These are phyloP conservation scores for Melieria picta DNA, from an alignment of 2,888 invertebrate genomes.

Conservation along the genomic window DNA sequence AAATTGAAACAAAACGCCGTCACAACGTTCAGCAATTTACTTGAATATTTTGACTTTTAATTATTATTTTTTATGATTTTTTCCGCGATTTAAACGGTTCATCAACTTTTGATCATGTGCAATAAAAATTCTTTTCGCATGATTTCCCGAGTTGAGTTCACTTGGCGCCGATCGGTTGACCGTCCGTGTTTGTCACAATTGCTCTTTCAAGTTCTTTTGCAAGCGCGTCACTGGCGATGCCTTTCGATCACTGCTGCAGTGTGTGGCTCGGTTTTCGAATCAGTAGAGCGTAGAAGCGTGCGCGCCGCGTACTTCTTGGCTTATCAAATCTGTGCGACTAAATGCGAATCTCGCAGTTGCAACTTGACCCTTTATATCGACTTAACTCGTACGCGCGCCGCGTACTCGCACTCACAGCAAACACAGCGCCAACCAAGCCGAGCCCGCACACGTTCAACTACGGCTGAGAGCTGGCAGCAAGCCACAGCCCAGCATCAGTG, in stretches of 20 bases:
- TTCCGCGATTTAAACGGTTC: too few species aligned
- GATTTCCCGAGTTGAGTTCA: too few species aligned
- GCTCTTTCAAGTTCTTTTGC: too few species aligned
- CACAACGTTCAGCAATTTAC: not conserved
- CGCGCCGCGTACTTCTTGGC: slow-evolving; percentile 53
- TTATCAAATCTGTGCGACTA: slow-evolving; percentile 56
- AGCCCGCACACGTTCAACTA: slow-evolving; percentile 6
- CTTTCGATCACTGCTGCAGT: too few species aligned
- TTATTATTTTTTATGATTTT: not conserved
- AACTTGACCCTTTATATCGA: slow-evolving; percentile 57
- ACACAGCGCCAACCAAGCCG: not conserved
- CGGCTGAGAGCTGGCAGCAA: not conserved
- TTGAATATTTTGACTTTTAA: not conserved
- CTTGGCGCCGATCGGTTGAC: too few species aligned
- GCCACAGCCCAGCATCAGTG: slow-evolving; percentile 12
- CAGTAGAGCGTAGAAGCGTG: not conserved
- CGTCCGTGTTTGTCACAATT: too few species aligned
- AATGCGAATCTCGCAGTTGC: slow-evolving; percentile 52
- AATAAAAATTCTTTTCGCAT: too few species aligned
- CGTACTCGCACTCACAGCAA: slow-evolving; percentile 1
- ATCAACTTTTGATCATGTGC: too few species aligned
- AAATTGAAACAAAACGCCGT: too few species aligned
- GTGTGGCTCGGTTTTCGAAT: too few species aligned
- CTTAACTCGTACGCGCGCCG: slow-evolving; percentile 33
- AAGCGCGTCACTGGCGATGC: too few species aligned